Conservation (phyloP, 1,140 invertebrate species). For the Zaprionus lachaisei region DNA sequence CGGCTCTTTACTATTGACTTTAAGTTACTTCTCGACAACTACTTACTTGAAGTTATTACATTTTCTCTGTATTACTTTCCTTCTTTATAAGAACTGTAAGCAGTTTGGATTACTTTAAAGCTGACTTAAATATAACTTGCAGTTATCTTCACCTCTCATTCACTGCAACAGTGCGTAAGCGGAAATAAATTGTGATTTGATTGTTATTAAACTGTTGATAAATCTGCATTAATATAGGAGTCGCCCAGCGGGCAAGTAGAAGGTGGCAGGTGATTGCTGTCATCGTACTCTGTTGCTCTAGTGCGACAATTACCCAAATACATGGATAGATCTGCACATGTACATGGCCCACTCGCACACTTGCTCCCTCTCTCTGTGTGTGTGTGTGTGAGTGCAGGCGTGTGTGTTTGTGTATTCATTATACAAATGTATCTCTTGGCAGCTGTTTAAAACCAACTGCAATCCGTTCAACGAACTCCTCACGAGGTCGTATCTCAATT, state of each 20-base stretch:
- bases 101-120: background rate
- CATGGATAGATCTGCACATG: background rate
- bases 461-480: constrained; percentile 56
- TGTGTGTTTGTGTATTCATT: constrained; percentile 31
- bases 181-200: background rate
- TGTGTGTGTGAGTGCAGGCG: constrained; percentile 8
- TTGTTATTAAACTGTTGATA: constrained; percentile 8
- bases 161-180: background rate
- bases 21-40: too few relatives aligned
- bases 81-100: too few relatives aligned
- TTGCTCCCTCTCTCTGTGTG: background rate
- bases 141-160: background rate
- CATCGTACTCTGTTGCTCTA: constrained; percentile 12
- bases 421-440: constrained; percentile 46
- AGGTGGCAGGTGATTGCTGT: background rate
- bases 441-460: constrained; percentile 40
- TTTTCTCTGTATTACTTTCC: too few relatives aligned
- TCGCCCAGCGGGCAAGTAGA: background rate
- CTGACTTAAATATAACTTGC: background rate
- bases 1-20: too few relatives aligned
- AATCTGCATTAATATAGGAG: constrained; percentile 22
- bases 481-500: constrained; percentile 49
- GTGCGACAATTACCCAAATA: constrained; percentile 43
- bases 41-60: too few relatives aligned
- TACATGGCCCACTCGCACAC: background rate